Percentiles rank a stretch among this genome's conserved stretches.
These are phyloP conservation scores for Dicyrtomina minuta DNA, from an alignment of 2,888 invertebrate genomes.

Conservation along the genomic window DNA sequence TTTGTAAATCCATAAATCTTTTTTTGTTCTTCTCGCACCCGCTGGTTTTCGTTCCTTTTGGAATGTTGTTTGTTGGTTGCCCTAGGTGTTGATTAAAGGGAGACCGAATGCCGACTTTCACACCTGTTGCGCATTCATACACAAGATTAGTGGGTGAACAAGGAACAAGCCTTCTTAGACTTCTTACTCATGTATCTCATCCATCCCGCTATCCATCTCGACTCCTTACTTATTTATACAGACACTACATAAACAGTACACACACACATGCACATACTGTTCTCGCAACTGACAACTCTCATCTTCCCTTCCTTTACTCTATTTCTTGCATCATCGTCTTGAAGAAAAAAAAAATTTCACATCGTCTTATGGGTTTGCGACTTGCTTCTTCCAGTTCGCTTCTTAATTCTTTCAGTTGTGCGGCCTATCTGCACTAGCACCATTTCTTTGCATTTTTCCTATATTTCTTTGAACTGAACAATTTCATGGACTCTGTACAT, in stretches of 20 bases:
- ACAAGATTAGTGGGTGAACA: constrained; percentile 35
- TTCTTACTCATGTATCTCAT: no score
- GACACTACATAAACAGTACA: no score
- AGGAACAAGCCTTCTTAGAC: constrained; percentile 22
- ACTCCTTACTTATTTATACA: neutral
- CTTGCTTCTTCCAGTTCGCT: neutral
- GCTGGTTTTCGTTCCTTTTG: constrained; percentile 48
- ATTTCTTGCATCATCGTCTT: constrained; percentile 13
- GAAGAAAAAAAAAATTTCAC: no score
- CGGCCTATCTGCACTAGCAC: no score
- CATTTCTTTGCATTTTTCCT: neutral
- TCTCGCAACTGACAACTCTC: no score
- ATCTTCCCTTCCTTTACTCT: constrained; percentile 4
- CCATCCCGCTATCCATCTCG: no score
- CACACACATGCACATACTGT: no score
- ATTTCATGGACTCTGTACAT: no score
- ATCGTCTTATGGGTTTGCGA: no score
- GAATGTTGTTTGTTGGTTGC: constrained; percentile 51
- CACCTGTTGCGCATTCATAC: constrained; percentile 49
- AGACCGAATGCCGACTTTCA: constrained; percentile 52
- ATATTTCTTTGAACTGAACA: no score
- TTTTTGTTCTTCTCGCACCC: constrained; percentile 49
- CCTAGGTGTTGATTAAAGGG: constrained; percentile 54
- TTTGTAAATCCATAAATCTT: constrained; percentile 54
- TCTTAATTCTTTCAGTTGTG: neutral